A percentile compares a stretch with the other conserved stretches of the same genome.
phyloP scores from a whole-genome alignment of 2,797 vertebrate species.

The Tachyglossus aculeatus region DNA sequence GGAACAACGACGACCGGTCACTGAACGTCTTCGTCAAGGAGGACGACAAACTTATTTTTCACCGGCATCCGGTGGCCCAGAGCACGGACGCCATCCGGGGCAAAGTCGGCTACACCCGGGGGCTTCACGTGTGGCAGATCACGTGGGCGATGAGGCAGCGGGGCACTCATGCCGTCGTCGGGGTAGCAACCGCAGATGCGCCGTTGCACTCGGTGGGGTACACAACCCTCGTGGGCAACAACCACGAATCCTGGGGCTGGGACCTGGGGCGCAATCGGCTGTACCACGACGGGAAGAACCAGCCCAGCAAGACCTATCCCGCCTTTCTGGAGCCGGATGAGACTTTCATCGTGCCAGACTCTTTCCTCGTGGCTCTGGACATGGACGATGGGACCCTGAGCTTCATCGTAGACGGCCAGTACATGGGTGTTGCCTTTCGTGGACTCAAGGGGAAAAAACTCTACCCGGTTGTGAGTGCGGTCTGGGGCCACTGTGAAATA shows the following conservation, averaged over 20 bases:
- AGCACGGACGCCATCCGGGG: slow-evolving; percentile 96
- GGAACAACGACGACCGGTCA: slow-evolving; percentile 96
- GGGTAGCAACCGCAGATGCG: slow-evolving; percentile 90
- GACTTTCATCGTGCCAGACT: slow-evolving; percentile 96
- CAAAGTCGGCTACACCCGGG: slow-evolving; percentile 92
- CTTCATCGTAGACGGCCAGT: slow-evolving; percentile 97
- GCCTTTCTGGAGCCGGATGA: slow-evolving; percentile 92
- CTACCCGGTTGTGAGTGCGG: slow-evolving; percentile 95
- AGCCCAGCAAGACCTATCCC: slow-evolving; percentile 92
- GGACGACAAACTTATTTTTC: slow-evolving; percentile 95
- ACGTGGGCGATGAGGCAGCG: slow-evolving; percentile 97
- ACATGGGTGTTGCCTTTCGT: slow-evolving; percentile 94
- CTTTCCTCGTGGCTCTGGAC: slow-evolving; percentile 95
- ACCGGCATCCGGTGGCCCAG: slow-evolving; percentile 97
- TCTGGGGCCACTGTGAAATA: slow-evolving; percentile 99
- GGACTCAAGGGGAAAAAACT: slow-evolving; percentile 97
- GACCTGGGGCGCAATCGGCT: slow-evolving; percentile 97
- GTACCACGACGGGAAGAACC: slow-evolving; percentile 95
- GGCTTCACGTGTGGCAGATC: slow-evolving; percentile 98
- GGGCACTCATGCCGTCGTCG: slow-evolving; percentile 94
- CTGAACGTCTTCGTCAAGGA: slow-evolving; percentile 98
- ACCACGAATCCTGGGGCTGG: slow-evolving; percentile 97
- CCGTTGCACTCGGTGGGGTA: slow-evolving; percentile 96
- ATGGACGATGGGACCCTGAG: slow-evolving; percentile 98
- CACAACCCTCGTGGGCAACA: slow-evolving; percentile 93